Base-by-base conservation (phyloP, 2,113 vertebrate species). In the Pangasianodon gigas region DNA sequence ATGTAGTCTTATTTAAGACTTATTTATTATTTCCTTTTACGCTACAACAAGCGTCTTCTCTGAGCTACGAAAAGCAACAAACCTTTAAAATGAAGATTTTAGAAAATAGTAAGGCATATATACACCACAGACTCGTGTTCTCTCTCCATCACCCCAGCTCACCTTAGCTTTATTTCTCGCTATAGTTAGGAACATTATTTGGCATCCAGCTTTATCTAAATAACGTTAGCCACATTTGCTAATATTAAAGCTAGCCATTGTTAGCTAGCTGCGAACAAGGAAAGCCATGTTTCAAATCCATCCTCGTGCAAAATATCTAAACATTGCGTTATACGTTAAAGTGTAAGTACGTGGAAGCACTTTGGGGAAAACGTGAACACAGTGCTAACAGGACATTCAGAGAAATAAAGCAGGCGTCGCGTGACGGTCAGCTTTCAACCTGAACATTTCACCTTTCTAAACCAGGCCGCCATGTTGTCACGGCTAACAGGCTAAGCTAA, bases 401-500 rank as follows among this genome's bases (percentile, higher is more conserved):
- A 0, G 2, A 9, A 4, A 32, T 19, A 21, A 3, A 21, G 3
- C 46, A 21, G 14, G 24, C 24, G 82, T 62, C 9, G 32, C 37
- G 24, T 14, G 37, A 44, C 56, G 51, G 51, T 69, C 71, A 89
- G 84, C 79, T 90, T 21, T 46, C 74, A 80, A 1, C 26, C 79
- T 32, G 69, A 92, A 92, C 89, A 92, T 94, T 95, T 96, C 96
- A 96, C 95, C 95, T 97, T 95, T 93, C 93, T 91, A 93, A 94
- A 95, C 92, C 93, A 94, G 93, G 94, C 94, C 96, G 96, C 96
- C 96, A 97, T 97, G 95, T 96, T 97, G 95, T 93, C 94, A 89
- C 93, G 90, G 93, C 92, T 94, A 94, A 91, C 89, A 82, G 21
- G 74, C n/a, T 89, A 85, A 67, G 88, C 88, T 89, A 89, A 89